Base-by-base conservation (phyloP, 1,140 invertebrate genomes). In the Rhagoletis zephyria region DNA sequence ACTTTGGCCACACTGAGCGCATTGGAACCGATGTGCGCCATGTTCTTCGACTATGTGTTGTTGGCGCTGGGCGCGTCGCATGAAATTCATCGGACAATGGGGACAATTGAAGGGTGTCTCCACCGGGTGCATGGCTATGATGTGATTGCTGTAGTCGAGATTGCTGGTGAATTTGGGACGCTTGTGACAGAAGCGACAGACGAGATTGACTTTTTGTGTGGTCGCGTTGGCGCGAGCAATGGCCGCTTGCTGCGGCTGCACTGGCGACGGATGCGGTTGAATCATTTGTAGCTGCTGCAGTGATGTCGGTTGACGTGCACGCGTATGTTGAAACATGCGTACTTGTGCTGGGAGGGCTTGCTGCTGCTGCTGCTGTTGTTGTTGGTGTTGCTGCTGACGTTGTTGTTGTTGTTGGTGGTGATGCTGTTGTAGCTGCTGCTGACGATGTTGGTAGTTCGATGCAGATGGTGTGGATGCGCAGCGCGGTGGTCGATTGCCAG, bases 111-210 rank as follows among this genome's bases (percentile, higher is more conserved):
- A 92, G 0, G 91, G 91, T 12, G 90, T 90, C 64, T 89, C 88
- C 0, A 89, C 90, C 12, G 91, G 91, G 87, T 92, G 91, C 65
- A 90, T 88, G n/a, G 90, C 91, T 40, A 92, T 92, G 70, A 92
- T 92, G 48, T 92, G 91, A 1, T 89, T 89, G 77, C 91, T 92
- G 59, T 92, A 92, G 61, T 92, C 91, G 14, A 91, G 65, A 81
- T 91, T 92, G 85, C 86, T 92, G 16, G 89, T 90, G 88, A 92
- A 92, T 6, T 91, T 90, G 6, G 91, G 91, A 3, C 91, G 91
- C 51, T 90, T 92, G 42, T 92, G 91, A 48, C 91, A 92, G 87
- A 91, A 92, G 59, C 91, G 91, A 61, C 91, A 92, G n/a, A 87
- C 91, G 0, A 92, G 87, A 12, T 81, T 87, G 87, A 90, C 56